These are phyloP conservation scores for Craseonycteris thonglongyai DNA, from an alignment of 2,113 vertebrate species.

Conservation along the genomic window DNA sequence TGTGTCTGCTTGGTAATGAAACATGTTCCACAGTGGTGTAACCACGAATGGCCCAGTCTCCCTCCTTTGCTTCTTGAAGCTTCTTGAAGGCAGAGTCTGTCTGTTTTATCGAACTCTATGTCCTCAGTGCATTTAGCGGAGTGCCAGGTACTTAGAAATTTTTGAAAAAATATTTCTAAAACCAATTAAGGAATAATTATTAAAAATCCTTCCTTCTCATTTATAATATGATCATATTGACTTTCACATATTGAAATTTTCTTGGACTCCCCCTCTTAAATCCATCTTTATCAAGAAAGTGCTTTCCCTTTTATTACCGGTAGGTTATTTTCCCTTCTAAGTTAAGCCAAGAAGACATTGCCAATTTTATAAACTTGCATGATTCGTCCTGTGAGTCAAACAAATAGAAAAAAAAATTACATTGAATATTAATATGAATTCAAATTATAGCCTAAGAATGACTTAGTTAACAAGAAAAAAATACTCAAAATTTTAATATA, in stretches of 20 bases:
- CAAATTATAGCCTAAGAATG: background rate
- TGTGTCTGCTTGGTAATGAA: background rate
- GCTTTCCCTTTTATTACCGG: background rate
- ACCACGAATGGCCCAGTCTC: background rate
- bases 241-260: background rate
- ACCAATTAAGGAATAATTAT: background rate
- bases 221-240: background rate
- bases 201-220: background rate
- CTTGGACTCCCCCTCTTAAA: background rate
- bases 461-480: background rate
- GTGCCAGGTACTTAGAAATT: background rate
- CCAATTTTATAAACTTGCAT: background rate
- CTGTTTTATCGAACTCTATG: background rate
- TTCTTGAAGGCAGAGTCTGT: background rate
- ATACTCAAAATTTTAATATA: background rate
- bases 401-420: background rate
- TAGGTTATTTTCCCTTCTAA: background rate
- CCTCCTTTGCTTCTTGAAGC: background rate
- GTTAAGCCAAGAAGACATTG: background rate
- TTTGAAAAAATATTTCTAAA: background rate
- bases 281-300: background rate
- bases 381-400: background rate
- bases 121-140: background rate
- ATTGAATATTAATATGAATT: background rate
- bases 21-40: background rate